These are phyloP conservation scores for Automeris io DNA, from an alignment of 2,888 invertebrate species.

Conservation along the genomic window DNA sequence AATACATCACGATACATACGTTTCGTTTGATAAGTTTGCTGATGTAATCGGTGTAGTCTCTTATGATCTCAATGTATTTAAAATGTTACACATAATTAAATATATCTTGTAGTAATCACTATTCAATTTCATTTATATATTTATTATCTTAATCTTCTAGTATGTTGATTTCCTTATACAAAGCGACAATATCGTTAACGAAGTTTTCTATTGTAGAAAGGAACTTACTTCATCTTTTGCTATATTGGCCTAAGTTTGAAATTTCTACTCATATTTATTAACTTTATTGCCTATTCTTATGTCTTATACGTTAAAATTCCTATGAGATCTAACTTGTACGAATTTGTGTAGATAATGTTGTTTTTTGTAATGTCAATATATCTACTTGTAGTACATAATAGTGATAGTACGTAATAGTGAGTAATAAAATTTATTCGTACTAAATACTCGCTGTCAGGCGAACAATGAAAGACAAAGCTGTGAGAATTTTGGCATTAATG, in stretches of 20 bases:
- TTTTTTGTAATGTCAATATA: slow-evolving; percentile 44
- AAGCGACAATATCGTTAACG: slow-evolving; percentile 1
- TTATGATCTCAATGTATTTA: slow-evolving; percentile 42
- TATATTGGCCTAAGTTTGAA: no score
- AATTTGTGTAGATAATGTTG: slow-evolving; percentile 31
- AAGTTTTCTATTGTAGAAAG: no score
- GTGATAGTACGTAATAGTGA: no score
- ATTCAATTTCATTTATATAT: neutral
- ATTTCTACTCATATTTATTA: slow-evolving; percentile 20
- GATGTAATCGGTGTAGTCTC: slow-evolving; percentile 36
- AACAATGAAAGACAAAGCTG: slow-evolving; percentile 78
- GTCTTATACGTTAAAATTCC: slow-evolving; percentile 18
- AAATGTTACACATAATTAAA: slow-evolving; percentile 3
- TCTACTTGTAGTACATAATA: slow-evolving; percentile 55
- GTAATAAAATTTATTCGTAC: slow-evolving; percentile 71
- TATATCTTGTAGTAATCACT: neutral
- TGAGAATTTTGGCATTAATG: slow-evolving; percentile 74
- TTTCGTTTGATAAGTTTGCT: slow-evolving; percentile 19
- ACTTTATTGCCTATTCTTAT: slow-evolving; percentile 20
- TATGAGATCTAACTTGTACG: slow-evolving; percentile 21
- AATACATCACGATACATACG: neutral
- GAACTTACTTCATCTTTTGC: no score
- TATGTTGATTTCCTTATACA: slow-evolving; percentile 9
- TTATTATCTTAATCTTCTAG: slow-evolving; percentile 5
- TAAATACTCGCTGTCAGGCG: slow-evolving; percentile 67